A percentile compares a stretch with the other conserved stretches of the same genome.
Conservation (phyloP, 2,888 invertebrate species). For the Peribatodes rhomboidaria region DNA sequence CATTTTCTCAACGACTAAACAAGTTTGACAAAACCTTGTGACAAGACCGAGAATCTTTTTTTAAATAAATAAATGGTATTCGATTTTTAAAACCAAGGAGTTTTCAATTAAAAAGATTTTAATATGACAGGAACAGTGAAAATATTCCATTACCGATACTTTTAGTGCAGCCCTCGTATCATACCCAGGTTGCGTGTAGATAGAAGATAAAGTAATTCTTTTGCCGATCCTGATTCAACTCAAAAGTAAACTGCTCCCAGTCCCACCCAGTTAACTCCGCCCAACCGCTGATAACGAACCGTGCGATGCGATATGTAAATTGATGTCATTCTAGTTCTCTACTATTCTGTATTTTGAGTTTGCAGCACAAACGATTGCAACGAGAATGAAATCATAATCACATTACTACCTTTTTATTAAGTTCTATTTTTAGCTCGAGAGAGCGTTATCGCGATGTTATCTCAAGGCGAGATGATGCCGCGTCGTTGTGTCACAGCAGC, state of each 20-base stretch:
- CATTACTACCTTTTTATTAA: slow-evolving; percentile 81
- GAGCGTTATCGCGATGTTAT: slow-evolving; percentile 83
- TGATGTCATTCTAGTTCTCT: slow-evolving; percentile 28
- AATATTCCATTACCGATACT: too few relatives aligned
- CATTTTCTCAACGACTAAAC: too few relatives aligned
- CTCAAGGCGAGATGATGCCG: slow-evolving; percentile 77
- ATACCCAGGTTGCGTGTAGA: background rate
- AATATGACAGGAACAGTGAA: too few relatives aligned
- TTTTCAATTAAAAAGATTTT: too few relatives aligned
- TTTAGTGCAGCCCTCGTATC: too few relatives aligned
- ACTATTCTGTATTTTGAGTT: slow-evolving; percentile 30
- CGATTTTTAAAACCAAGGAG: too few relatives aligned
- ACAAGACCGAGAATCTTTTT: too few relatives aligned
- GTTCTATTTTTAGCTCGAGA: slow-evolving; percentile 78
- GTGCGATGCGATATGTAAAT: slow-evolving; percentile 31
- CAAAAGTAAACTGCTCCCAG: slow-evolving; percentile 6
- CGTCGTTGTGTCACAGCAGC: slow-evolving; percentile 48
- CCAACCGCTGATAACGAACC: slow-evolving; percentile 26
- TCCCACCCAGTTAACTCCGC: slow-evolving; percentile 19
- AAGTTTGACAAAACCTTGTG: too few relatives aligned
- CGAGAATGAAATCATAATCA: slow-evolving; percentile 68
- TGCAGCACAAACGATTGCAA: slow-evolving; percentile 37
- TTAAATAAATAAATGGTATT: too few relatives aligned
- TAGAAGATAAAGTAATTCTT: background rate
- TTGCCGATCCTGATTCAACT: background rate